Base-by-base conservation (phyloP, 2,797 vertebrate species). In the Sebastes taczanowskii region DNA sequence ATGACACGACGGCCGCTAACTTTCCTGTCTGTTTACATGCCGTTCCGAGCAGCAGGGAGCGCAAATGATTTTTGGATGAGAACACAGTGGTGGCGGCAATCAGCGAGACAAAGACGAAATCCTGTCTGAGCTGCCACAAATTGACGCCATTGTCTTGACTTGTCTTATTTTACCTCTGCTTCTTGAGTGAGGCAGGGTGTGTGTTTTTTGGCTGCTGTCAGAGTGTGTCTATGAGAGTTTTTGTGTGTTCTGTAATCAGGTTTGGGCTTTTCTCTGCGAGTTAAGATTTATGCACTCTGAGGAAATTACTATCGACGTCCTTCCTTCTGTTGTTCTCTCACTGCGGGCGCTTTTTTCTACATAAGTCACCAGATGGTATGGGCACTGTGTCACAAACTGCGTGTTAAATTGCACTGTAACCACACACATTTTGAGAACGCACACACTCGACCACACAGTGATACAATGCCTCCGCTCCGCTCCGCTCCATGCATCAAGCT, bases 241-340 rank as follows among this genome's bases (percentile, higher is more conserved):
- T 0, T 79, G 22, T 75, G 71, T 76, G 81, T 56, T 75, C 67
- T 77, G 35, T 80, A 81, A 86, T 86, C 74, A 64, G 46, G 34
- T 91, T 88, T 88, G 59, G 71, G 61, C 46, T 87, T 85, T 71
- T 80, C 65, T 30, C 27, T 78, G 79, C 56, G 27, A 75, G 82
- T 84, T 87, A 83, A 91, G 85, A 92, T 90, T 88, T 87, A 86
- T 85, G 80, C 86, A 84, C 68, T 86, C 3, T 5, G 67, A 87
- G 83, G 73, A 82, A 92, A 91, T 91, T 76, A 89, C 86, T 86
- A 91, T 94, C n/a, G 88, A 92, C 79, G 71, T 64, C 72, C 46
- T 71, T 34, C 74, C 46, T 66, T 71, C 77, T 81, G 74, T 86
- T 86, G 78, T 80, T 82, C 20, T 53, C 29, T 74, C 55, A 13